Evolutionary conservation across 37 sponge, comb jelly and placozoan genomes (phyloP).

Genomic region (Ephydatia muelleri): DNA sequence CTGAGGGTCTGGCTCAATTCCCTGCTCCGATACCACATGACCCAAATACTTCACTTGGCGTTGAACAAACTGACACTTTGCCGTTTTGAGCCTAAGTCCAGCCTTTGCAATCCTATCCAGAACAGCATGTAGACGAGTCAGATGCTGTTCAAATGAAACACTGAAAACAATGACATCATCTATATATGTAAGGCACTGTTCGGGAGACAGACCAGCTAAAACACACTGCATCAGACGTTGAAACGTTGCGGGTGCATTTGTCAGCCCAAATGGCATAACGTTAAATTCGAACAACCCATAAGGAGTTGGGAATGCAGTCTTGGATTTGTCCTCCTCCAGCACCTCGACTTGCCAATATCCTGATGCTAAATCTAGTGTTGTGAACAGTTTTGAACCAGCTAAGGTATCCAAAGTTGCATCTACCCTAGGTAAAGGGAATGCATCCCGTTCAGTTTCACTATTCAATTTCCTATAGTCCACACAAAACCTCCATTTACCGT

Average conservation of each 20-base stretch:
- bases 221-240: constrained; percentile 18
- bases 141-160: constrained; percentile 4
- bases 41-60: constrained; percentile 31
- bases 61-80: constrained; percentile 29
- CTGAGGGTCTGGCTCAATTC: too few species aligned
- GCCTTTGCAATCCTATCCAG: neutral
- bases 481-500: constrained; percentile 18
- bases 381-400: constrained; percentile 1
- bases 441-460: constrained; percentile 12
- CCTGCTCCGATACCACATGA: too few species aligned
- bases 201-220: constrained; percentile 23
- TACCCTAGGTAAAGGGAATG: constrained; percentile 27
- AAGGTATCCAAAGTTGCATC: constrained; percentile 15
- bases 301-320: constrained; percentile 32
- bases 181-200: constrained; percentile 15
- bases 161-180: constrained; percentile 25
- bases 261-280: too few species aligned
- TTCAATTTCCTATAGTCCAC: too few species aligned
- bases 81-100: constrained; percentile 10
- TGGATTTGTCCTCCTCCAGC: constrained; percentile 2
- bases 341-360: too few species aligned
- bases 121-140: neutral
- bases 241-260: constrained; percentile 42
- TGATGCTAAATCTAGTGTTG: constrained; percentile 34
- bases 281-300: too few species aligned